These are phyloP conservation scores for Agonopterix subpropinquella DNA, from an alignment of 2,888 invertebrate genomes.

Conservation along the genomic window DNA sequence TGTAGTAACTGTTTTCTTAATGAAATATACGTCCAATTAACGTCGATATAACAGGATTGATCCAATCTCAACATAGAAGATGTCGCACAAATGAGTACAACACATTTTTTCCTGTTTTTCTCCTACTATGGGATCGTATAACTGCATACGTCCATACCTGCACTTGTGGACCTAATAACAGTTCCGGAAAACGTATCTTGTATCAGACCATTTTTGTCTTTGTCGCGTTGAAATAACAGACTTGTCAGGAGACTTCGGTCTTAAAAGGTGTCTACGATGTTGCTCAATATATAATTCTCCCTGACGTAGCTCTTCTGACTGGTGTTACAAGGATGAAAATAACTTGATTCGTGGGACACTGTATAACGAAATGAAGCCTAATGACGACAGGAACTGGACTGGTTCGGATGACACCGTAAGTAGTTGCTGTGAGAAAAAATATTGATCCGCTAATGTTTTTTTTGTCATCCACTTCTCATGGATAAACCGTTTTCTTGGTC, in stretches of 20 bases:
- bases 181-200: no score
- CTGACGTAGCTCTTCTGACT: no score
- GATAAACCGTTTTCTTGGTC: slow-evolving; percentile 1
- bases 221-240: no score
- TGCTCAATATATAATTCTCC: no score
- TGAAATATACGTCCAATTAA: neutral
- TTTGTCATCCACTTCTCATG: slow-evolving; percentile 2
- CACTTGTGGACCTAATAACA: neutral
- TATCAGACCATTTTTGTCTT: no score
- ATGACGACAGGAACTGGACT: slow-evolving; percentile 46
- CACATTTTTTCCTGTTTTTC: slow-evolving; percentile 6
- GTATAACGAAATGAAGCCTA: slow-evolving; percentile 16
- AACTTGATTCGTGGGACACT: no score
- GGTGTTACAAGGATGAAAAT: no score
- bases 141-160: neutral
- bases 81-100: slow-evolving; percentile 6
- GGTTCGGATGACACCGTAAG: slow-evolving; percentile 25
- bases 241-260: no score
- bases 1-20: neutral
- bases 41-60: neutral
- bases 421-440: slow-evolving; percentile 22
- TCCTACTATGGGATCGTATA: slow-evolving; percentile 2
- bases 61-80: neutral
- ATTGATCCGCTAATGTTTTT: slow-evolving; percentile 5
- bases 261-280: no score